These are phyloP conservation scores for Lagopus muta DNA, from an alignment of 2,113 vertebrate species.

Conservation along the genomic window DNA sequence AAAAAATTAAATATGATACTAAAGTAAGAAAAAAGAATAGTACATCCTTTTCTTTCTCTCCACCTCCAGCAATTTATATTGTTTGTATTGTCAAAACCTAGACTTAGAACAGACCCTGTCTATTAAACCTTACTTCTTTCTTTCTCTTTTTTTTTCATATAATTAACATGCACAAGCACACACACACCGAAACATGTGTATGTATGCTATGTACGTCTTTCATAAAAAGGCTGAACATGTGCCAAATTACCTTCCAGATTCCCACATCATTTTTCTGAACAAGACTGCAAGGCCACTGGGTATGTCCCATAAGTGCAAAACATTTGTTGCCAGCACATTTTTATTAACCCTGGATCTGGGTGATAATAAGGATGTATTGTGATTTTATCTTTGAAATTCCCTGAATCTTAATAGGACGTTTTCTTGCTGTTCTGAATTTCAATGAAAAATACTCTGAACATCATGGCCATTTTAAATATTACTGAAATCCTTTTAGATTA, in stretches of 20 bases:
- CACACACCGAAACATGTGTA: background rate
- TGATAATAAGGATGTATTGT: constrained; percentile 46
- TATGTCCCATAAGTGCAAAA: constrained; percentile 12
- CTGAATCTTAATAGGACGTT: constrained; percentile 53
- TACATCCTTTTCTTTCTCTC: background rate
- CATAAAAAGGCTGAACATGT: background rate
- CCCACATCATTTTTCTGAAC: constrained; percentile 1
- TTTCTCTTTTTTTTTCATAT: background rate
- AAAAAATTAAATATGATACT: background rate
- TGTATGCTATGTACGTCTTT: background rate
- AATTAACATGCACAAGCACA: background rate
- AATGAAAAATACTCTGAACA: background rate
- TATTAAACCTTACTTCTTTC: background rate
- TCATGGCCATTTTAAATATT: constrained; percentile 33
- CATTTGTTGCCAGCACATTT: constrained; percentile 5
- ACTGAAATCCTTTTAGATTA: background rate
- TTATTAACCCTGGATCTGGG: constrained; percentile 37
- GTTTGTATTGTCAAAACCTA: background rate
- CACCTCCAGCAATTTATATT: background rate
- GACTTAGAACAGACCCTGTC: background rate
- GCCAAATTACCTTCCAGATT: constrained; percentile 6
- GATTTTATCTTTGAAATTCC: constrained; percentile 32
- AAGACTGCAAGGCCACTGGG: background rate
- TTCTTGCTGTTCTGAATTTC: constrained; percentile 16
- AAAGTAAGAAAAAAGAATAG: background rate